Conservation (phyloP, 2,797 vertebrate species). For the Xiphorhynchus erythropygius region DNA sequence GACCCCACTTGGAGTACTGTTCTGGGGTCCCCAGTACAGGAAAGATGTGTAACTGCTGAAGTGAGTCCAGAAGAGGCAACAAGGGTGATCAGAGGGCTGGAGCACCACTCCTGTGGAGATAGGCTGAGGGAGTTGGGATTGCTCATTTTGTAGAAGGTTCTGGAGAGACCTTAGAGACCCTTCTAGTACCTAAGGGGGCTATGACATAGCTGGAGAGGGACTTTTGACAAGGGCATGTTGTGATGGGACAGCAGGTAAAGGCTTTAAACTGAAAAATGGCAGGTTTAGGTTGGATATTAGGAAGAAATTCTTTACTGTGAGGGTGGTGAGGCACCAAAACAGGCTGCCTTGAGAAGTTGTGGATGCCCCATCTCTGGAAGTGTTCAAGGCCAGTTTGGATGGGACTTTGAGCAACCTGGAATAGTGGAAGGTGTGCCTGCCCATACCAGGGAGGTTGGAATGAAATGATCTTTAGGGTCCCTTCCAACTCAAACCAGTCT, state of each 20-base stretch:
- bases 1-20: background rate
- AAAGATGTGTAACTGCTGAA: background rate
- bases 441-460: accelerated
- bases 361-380: background rate
- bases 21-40: accelerated
- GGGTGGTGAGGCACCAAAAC: background rate
- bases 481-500: background rate
- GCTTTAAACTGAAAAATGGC: background rate
- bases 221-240: background rate
- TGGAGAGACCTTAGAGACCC: background rate
- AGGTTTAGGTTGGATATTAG: background rate
- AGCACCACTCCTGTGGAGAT: background rate
- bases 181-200: background rate
- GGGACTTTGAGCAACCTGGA: background rate
- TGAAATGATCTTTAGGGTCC: background rate
- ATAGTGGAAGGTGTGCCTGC: background rate
- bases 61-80: background rate
- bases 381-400: background rate
- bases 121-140: background rate
- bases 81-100: background rate
- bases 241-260: background rate
- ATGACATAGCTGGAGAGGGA: background rate
- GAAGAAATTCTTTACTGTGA: background rate
- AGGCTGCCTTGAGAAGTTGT: background rate
- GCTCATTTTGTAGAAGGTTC: background rate